Percentiles rank a stretch among this genome's conserved stretches.
Evolutionary conservation across 92 coral and sea anemone genomes (phyloP).

Genomic region (Epizoanthus ramosus): DNA sequence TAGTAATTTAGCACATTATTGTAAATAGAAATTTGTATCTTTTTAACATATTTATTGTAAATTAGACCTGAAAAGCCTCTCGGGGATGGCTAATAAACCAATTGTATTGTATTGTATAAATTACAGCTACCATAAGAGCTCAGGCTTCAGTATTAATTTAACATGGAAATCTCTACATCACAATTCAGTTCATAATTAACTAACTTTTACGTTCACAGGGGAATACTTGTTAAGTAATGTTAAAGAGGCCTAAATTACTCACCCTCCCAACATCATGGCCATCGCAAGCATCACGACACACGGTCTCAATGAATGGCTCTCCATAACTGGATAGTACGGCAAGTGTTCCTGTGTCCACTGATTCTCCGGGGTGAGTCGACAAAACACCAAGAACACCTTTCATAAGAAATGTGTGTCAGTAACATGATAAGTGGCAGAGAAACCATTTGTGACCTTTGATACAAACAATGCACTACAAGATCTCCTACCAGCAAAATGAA

Average conservation of each 20-base stretch:
- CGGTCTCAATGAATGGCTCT: constrained; percentile 92
- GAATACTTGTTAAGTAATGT: too few species aligned
- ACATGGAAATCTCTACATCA: neutral
- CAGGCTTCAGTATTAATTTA: neutral
- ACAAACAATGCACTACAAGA: too few species aligned
- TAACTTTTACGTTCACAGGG: too few species aligned
- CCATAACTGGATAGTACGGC: constrained; percentile 92
- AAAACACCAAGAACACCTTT: constrained; percentile 78
- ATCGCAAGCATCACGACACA: constrained; percentile 97
- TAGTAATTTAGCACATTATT: too few species aligned
- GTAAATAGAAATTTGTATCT: too few species aligned
- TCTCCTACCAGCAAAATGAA: too few species aligned
- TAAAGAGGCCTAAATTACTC: neutral
- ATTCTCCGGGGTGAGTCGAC: constrained; percentile 75
- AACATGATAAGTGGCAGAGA: neutral
- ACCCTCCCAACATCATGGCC: constrained; percentile 97
- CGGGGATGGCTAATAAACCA: too few species aligned
- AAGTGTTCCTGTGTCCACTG: constrained; percentile 85
- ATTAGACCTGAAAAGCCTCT: too few species aligned
- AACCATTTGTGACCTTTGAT: neutral
- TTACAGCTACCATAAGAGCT: neutral
- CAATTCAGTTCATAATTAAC: too few species aligned
- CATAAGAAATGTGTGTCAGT: neutral
- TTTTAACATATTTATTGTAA: too few species aligned
- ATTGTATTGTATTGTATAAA: neutral